Evolutionary conservation across 2,113 vertebrate genomes (phyloP), one percentile per base, ranked within the genome.

Genomic region (Todiramphus saurophagus): DNA sequence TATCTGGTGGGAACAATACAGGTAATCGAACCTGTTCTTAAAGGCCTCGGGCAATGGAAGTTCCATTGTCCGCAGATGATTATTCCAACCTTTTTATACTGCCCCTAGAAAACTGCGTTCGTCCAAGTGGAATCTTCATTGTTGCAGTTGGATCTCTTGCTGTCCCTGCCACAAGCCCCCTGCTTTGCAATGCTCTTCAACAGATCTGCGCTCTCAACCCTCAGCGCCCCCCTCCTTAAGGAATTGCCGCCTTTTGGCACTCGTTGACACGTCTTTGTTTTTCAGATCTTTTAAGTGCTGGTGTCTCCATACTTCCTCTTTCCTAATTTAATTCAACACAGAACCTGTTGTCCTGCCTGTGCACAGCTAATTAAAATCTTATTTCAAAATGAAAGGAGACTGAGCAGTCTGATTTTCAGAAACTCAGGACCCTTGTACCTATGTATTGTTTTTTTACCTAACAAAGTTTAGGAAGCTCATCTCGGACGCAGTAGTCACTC

Each of bases 401-500:
- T 39, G 48, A 90, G 56, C 53, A 58, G 74, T 83, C 23, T 44
- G 85, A 70, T 85, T 86, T 86, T 87, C 91, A 87, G 28, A 66
- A 95, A 92, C 30, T 79, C 5, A 13, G 27, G 82, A 69, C 46
- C 83, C 66, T 67, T 51, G 50, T 51, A 51, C 13, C 24, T 24
- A 51, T 51, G 50, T 51, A 13, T 13, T 20, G 46, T 2, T 28
- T 28, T 58, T 92, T 68, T 87, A 23, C 55, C 43, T 64, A 82
- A n/a, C 5, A 78, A 93, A 63, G 44, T 33, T 93, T 74, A 97
- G 77, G 60, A 95, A 90, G 68, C 46, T 92, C 92, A 90, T 43
- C 68, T 91, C 50, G 41, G 94, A 95, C 59, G 82, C 56, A 51
- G 58, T 12, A 62, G 86, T 78, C 53, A 63, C 30, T 50, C 8